phyloP scores from a whole-genome alignment of 1,140 invertebrate genomes.

The Myzus persicae region DNA sequence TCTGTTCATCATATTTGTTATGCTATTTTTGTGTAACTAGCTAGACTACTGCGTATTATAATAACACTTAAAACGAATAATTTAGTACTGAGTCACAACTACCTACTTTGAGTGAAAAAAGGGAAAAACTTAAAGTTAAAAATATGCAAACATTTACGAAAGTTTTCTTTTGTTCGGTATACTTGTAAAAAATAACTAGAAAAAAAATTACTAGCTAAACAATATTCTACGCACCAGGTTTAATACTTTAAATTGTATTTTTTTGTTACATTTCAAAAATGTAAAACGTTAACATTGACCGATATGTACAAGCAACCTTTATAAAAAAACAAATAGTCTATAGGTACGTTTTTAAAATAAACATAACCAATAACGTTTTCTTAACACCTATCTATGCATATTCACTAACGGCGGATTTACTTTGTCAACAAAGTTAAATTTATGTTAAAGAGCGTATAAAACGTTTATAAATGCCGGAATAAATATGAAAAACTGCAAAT shows the following conservation, averaged over 20 bases:
- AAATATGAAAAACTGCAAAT: background rate
- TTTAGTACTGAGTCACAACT: background rate
- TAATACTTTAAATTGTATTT: background rate
- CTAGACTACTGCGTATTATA: background rate
- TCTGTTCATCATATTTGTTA: background rate
- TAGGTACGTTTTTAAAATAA: background rate
- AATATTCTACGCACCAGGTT: background rate
- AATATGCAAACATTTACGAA: constrained; percentile 9
- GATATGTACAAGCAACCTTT: background rate
- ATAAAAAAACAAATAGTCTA: background rate
- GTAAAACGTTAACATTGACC: background rate
- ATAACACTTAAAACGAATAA: background rate
- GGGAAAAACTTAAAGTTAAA: background rate
- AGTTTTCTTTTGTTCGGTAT: background rate
- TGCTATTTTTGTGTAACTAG: background rate
- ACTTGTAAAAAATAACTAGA: background rate
- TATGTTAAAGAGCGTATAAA: background rate
- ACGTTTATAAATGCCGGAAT: background rate
- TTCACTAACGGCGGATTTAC: background rate
- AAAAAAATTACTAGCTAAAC: background rate
- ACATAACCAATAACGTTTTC: background rate
- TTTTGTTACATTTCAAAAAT: background rate
- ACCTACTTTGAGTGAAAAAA: background rate
- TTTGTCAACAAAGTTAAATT: background rate
- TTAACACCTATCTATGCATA: background rate